Percentiles rank a stretch among this genome's conserved stretches.
phyloP scores from a whole-genome alignment of 2,888 invertebrate species.

The Lamellibrachia satsuma region DNA sequence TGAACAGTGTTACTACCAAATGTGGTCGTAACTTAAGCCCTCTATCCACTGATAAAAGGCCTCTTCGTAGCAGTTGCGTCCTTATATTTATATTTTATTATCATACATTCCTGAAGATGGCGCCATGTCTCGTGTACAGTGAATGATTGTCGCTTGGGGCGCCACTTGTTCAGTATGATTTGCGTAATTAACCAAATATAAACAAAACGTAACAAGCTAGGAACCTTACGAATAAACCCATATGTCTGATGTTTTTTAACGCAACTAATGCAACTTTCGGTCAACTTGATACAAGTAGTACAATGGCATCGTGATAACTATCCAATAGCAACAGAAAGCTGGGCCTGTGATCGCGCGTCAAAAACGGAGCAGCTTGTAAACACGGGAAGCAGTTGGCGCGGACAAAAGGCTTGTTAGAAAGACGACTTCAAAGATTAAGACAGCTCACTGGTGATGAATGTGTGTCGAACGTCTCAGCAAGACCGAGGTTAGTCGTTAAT shows the following conservation, averaged over 20 bases:
- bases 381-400: neutral
- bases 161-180: neutral
- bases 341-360: neutral
- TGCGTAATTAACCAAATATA: neutral
- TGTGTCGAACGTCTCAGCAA: slow-evolving; percentile 6
- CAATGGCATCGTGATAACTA: neutral
- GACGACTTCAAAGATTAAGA: neutral
- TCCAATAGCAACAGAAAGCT: neutral
- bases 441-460: neutral
- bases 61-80: too few relatives aligned
- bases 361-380: neutral
- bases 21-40: too few relatives aligned
- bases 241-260: neutral
- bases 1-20: too few relatives aligned
- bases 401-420: neutral
- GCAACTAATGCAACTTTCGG: neutral
- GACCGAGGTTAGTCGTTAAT: neutral
- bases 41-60: too few relatives aligned
- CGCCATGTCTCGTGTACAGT: neutral
- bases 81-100: neutral
- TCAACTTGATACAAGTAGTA: neutral
- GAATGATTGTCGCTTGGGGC: neutral
- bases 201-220: neutral
- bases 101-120: neutral
- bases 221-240: neutral